A percentile compares a stretch with the other conserved stretches of the same genome.
These are phyloP conservation scores for Conus betulinus DNA, from an alignment of 1,140 invertebrate genomes.

Conservation along the genomic window DNA sequence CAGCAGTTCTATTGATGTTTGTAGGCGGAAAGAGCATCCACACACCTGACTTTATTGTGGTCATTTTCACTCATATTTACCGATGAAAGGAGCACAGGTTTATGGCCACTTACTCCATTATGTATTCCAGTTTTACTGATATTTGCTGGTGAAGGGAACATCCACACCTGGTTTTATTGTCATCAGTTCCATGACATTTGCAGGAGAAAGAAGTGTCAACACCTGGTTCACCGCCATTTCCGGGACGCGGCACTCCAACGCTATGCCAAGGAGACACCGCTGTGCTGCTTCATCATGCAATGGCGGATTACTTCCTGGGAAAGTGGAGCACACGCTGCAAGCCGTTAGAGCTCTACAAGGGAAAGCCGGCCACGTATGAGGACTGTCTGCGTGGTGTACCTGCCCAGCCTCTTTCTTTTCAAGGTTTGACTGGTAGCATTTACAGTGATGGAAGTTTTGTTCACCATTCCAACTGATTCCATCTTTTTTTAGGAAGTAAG, in stretches of 20 bases:
- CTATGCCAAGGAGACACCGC: conserved; percentile 77
- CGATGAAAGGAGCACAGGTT: too few species aligned
- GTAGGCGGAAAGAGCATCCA: too few species aligned
- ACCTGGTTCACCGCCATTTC: conserved; percentile 92
- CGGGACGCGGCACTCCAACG: conserved; percentile 91
- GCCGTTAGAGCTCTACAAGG: conserved; percentile 62
- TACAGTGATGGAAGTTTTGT: background rate
- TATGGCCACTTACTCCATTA: too few species aligned
- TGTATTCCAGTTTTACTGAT: too few species aligned
- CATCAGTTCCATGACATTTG: too few species aligned
- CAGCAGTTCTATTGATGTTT: too few species aligned
- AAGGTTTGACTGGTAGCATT: conserved; percentile 14
- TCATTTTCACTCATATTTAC: too few species aligned
- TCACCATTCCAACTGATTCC: background rate
- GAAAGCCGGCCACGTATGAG: conserved; percentile 60
- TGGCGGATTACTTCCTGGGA: conserved; percentile 64
- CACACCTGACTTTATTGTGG: too few species aligned
- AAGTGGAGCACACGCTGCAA: conserved; percentile 58
- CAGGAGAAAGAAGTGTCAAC: conserved; percentile 81
- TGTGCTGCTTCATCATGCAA: conserved; percentile 40
- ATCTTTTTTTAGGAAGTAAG: too few species aligned
- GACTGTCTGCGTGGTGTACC: conserved; percentile 55
- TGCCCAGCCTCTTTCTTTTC: conserved; percentile 54
- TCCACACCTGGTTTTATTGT: too few species aligned
- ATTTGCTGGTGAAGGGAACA: too few species aligned